Percentiles rank a stretch among this genome's conserved stretches.
Conservation (phyloP, 2,113 vertebrate genomes). For the Bambusicola thoracicus region DNA sequence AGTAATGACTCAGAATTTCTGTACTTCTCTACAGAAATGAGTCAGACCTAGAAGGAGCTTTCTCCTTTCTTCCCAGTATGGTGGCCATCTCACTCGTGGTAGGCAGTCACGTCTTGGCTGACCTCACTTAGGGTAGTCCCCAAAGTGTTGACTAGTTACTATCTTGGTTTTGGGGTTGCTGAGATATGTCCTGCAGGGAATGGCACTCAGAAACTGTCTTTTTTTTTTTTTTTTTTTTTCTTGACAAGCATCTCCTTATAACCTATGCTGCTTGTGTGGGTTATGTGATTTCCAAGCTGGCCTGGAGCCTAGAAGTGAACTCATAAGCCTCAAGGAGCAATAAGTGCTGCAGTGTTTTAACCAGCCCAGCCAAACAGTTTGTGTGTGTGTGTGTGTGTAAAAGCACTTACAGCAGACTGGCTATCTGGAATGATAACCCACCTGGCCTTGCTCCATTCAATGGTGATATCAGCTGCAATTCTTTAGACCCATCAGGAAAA, state of each 20-base stretch:
- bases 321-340: constrained; percentile 58
- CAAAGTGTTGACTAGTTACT: not conserved
- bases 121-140: not conserved
- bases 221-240: constrained; percentile 37
- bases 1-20: not conserved
- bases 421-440: constrained; percentile 23
- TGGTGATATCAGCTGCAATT: not conserved
- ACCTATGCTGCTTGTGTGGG: constrained; percentile 18
- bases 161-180: constrained; percentile 13
- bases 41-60: not conserved
- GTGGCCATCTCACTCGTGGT: not conserved
- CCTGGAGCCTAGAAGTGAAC: constrained; percentile 63
- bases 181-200: not conserved
- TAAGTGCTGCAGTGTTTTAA: constrained; percentile 36
- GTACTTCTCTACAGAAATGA: not conserved
- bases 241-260: constrained; percentile 37
- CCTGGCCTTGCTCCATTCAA: not conserved
- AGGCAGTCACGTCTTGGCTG: not conserved
- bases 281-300: constrained; percentile 61
- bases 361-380: not conserved
- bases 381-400: not conserved
- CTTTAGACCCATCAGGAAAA: not conserved
- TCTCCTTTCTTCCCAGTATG: not conserved
- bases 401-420: not conserved
- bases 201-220: not conserved